These are phyloP conservation scores for Leptobrachium ailaonicum DNA, from an alignment of 2,113 vertebrate genomes.

Conservation along the genomic window DNA sequence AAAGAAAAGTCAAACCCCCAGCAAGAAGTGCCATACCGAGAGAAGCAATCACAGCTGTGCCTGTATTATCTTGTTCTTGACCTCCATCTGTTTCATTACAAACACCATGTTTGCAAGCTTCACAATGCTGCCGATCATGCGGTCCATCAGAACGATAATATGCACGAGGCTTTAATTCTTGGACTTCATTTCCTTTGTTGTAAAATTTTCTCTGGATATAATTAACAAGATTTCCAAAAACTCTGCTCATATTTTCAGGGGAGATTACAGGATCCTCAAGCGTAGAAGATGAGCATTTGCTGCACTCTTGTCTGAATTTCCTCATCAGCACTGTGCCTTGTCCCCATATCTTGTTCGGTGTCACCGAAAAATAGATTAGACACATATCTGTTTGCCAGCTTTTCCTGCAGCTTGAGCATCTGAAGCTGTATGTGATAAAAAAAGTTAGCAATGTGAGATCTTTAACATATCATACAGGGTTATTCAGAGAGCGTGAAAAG, in stretches of 20 bases:
- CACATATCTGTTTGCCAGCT: slow-evolving; percentile 67
- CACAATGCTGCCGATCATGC: slow-evolving; percentile 68
- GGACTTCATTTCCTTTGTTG: slow-evolving; percentile 18
- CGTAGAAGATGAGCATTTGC: slow-evolving; percentile 31
- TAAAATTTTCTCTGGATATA: slow-evolving; percentile 70
- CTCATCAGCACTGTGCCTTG: slow-evolving; percentile 61
- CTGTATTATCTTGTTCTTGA: not conserved
- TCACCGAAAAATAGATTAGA: slow-evolving; percentile 59
- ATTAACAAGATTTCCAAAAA: slow-evolving; percentile 66
- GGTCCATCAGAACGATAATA: slow-evolving; percentile 54
- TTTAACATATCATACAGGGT: too few species aligned
- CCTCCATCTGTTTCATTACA: slow-evolving; percentile 43
- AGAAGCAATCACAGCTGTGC: not conserved
- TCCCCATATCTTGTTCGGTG: not conserved
- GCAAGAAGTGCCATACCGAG: not conserved
- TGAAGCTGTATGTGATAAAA: slow-evolving; percentile 60
- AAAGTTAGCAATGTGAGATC: not conserved
- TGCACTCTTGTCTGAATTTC: slow-evolving; percentile 65
- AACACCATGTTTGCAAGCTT: slow-evolving; percentile 63
- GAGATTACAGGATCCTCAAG: slow-evolving; percentile 59
- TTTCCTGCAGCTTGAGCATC: slow-evolving; percentile 62
- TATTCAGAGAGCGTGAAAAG: too few species aligned
- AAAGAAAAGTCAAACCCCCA: not conserved
- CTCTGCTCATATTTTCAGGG: slow-evolving; percentile 54
- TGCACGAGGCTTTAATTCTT: fast-evolving